Evolutionary conservation across 35 echinoderm and acorn worm genomes (phyloP).

Genomic region (Strongylocentrotus purpuratus): DNA sequence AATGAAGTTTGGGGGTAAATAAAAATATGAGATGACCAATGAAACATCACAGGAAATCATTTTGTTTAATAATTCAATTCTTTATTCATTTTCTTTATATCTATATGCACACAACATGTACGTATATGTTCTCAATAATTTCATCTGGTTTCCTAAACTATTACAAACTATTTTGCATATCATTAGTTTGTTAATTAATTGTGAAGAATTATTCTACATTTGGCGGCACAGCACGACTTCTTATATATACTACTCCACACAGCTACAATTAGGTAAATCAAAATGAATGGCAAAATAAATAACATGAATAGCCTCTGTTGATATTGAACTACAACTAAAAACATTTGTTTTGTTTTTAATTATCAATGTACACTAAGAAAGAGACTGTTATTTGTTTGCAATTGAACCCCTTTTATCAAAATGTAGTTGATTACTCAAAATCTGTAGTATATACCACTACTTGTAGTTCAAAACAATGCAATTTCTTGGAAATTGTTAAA

Average conservation of each 20-base stretch:
- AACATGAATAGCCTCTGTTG: neutral
- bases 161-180: neutral
- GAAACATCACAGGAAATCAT: neutral
- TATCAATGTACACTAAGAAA: no score
- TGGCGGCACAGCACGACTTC: neutral
- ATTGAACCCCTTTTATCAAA: no score
- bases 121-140: neutral
- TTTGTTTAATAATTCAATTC: neutral
- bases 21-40: neutral
- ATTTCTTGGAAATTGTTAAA: no score
- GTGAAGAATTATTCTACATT: neutral
- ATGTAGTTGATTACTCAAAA: no score
- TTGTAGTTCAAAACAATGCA: no score
- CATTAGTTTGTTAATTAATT: neutral
- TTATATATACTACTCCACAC: neutral
- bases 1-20: no score
- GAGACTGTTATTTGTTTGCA: no score
- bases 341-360: no score
- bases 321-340: neutral
- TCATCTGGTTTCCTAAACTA: neutral
- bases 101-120: neutral
- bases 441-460: no score
- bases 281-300: neutral
- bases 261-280: neutral
- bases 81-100: neutral